phyloP scores from a whole-genome alignment of 2,888 invertebrate genomes.

The Aporophyla nigra region DNA sequence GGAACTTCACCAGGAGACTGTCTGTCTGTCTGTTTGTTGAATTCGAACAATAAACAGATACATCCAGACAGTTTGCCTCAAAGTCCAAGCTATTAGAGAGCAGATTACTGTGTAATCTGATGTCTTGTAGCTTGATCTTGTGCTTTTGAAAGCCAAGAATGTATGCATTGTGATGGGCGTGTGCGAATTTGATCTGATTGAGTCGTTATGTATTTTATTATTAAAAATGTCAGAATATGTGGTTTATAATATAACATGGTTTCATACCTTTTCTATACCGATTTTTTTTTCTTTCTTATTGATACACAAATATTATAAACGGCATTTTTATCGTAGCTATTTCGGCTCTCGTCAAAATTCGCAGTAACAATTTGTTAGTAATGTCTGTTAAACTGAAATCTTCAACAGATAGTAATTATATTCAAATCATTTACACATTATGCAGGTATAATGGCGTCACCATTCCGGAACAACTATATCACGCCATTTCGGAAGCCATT shows the following conservation, averaged over 20 bases:
- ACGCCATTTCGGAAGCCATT: neutral
- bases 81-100: slow-evolving; percentile 15
- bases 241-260: too few relatives aligned
- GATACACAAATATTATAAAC: too few relatives aligned
- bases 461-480: neutral
- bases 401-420: neutral
- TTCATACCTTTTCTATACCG: neutral
- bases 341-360: neutral
- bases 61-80: slow-evolving; percentile 33
- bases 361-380: neutral
- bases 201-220: too few relatives aligned
- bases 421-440: neutral
- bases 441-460: neutral
- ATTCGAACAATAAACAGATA: slow-evolving; percentile 63
- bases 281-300: too few relatives aligned
- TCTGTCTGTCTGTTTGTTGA: slow-evolving; percentile 52
- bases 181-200: neutral
- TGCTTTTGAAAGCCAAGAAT: neutral
- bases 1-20: slow-evolving; percentile 50
- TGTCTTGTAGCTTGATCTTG: slow-evolving; percentile 7
- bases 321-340: neutral
- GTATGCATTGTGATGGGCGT: neutral
- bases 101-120: slow-evolving; percentile 27
- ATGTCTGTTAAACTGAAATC: neutral
- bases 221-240: neutral